phyloP scores from a whole-genome alignment of 2,888 invertebrate genomes.

The Acleris cristana region DNA sequence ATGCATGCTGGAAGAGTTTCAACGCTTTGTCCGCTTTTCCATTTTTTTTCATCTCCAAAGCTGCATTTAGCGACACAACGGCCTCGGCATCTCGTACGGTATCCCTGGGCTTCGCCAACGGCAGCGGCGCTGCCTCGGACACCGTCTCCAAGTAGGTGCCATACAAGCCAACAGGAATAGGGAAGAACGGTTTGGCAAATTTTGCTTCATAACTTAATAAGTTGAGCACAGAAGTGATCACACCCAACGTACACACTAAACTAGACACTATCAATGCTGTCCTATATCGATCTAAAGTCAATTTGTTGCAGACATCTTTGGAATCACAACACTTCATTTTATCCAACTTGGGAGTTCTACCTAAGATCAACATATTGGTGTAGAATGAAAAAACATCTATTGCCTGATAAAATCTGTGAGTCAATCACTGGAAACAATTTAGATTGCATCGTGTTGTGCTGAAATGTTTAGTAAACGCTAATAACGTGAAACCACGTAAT shows the following conservation, averaged over 20 bases:
- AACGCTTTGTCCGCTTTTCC: constrained; percentile 94
- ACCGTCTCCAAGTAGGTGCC: constrained; percentile 71
- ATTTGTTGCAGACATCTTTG: constrained; percentile 64
- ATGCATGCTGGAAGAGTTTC: constrained; percentile 94
- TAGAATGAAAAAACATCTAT: constrained; percentile 49
- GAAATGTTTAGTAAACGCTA: constrained; percentile 64
- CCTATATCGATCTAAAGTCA: constrained; percentile 74
- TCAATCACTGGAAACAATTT: constrained; percentile 57
- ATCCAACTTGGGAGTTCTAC: constrained; percentile 61
- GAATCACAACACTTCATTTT: constrained; percentile 64
- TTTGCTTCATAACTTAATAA: constrained; percentile 69
- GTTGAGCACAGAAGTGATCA: constrained; percentile 71
- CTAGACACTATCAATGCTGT: constrained; percentile 74
- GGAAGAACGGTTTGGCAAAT: constrained; percentile 71
- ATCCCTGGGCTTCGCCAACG: constrained; percentile 51
- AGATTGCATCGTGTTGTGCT: constrained; percentile 70
- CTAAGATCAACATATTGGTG: constrained; percentile 72
- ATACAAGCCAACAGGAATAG: constrained; percentile 72
- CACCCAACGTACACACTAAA: constrained; percentile 71
- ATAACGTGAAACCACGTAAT: constrained; percentile 76
- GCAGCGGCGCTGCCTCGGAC: constrained; percentile 53
- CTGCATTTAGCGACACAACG: constrained; percentile 92
- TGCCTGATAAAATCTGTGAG: constrained; percentile 55
- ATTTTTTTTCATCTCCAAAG: constrained; percentile 91
- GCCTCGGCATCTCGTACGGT: constrained; percentile 86